Evolutionary conservation across 2,113 vertebrate genomes (phyloP).

Genomic region (Hydropotes inermis): DNA sequence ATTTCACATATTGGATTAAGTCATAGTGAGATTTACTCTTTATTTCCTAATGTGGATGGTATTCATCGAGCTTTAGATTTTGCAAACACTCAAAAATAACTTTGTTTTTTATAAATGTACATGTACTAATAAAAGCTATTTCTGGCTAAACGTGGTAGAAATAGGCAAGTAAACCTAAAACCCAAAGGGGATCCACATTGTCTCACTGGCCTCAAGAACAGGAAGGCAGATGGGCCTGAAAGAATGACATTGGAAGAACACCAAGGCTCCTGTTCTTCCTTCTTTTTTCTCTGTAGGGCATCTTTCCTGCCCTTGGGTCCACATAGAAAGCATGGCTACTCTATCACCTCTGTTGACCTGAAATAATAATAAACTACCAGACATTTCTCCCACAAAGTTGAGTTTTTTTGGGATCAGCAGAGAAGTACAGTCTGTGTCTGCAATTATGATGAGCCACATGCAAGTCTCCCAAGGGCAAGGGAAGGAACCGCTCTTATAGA

Average conservation of each 20-base stretch:
- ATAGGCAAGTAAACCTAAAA: background rate
- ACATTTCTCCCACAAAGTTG: background rate
- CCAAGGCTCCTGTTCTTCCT: background rate
- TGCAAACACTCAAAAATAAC: background rate
- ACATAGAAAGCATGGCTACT: background rate
- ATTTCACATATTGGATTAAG: constrained; percentile 2
- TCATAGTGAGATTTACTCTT: background rate
- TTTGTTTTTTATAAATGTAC: background rate
- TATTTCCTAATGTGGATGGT: background rate
- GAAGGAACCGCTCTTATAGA: background rate
- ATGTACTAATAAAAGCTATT: background rate
- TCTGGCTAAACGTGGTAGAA: background rate
- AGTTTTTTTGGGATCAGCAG: background rate
- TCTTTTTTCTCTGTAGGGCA: background rate
- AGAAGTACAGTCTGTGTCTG: background rate
- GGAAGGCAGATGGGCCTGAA: background rate
- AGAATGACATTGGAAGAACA: background rate
- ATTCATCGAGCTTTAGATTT: background rate
- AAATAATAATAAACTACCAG: background rate
- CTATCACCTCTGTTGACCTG: background rate
- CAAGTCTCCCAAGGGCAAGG: background rate
- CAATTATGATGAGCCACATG: background rate
- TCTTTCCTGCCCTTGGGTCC: background rate
- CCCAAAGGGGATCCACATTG: background rate
- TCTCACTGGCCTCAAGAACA: background rate